A percentile compares a stretch with the other conserved stretches of the same genome.
phyloP scores from a whole-genome alignment of 2,113 vertebrate species.

The Dicaeum eximium region DNA sequence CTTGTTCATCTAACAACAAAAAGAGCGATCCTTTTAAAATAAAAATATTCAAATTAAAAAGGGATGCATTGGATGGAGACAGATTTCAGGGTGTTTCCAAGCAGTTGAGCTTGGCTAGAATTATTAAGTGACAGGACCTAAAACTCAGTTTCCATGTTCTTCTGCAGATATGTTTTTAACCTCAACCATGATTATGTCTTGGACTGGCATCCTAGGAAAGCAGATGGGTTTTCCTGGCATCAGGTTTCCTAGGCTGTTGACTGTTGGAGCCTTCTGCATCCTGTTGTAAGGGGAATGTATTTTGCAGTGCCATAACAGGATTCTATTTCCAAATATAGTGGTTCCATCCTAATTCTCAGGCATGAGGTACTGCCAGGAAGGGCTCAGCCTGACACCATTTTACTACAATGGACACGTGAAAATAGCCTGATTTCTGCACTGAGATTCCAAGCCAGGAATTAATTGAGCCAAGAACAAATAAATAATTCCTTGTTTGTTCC shows the following conservation, averaged over 20 bases:
- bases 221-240: constrained; percentile 57
- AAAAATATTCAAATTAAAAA: background rate
- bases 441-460: constrained; percentile 27
- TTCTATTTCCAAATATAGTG: constrained; percentile 30
- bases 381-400: background rate
- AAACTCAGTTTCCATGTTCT: background rate
- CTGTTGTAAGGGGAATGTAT: background rate
- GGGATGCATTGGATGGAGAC: background rate
- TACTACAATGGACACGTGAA: background rate
- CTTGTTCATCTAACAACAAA: background rate
- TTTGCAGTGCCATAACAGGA: background rate
- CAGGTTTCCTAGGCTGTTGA: background rate
- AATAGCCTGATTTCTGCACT: background rate
- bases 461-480: constrained; percentile 43
- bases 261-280: constrained; percentile 2
- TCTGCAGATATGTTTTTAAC: constrained; percentile 21
- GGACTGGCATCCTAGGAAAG: background rate
- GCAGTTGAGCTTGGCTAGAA: background rate
- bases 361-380: background rate
- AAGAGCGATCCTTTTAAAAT: background rate
- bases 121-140: background rate
- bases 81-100: background rate
- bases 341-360: background rate
- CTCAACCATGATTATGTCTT: background rate
- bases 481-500: constrained; percentile 50